A percentile compares a stretch with the other conserved stretches of the same genome.
These are phyloP conservation scores for Troilus luridus DNA, from an alignment of 2,888 invertebrate genomes.

Conservation along the genomic window DNA sequence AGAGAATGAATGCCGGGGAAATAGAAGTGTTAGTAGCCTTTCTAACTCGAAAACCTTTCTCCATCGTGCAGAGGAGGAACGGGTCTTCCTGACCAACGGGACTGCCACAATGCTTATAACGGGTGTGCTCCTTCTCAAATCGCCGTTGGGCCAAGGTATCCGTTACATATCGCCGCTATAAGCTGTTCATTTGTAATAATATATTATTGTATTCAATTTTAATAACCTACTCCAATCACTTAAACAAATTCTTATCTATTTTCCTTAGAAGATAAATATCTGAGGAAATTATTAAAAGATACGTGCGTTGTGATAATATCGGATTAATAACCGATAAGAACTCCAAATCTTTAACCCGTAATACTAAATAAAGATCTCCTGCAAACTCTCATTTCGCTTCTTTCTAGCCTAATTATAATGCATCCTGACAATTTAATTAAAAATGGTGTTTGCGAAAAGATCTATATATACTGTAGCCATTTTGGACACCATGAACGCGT, in stretches of 20 bases:
- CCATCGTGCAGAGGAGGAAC: not conserved
- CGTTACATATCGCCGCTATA: not conserved
- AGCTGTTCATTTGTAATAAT: not conserved
- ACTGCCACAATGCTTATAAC: constrained; percentile 23
- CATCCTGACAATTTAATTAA: no score
- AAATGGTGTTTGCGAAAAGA: no score
- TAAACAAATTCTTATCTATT: not conserved
- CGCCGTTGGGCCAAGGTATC: not conserved
- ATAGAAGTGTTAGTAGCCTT: not conserved
- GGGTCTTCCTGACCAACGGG: constrained; percentile 19
- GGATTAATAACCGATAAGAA: no score
- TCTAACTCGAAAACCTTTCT: not conserved
- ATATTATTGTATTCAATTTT: not conserved
- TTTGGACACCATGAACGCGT: no score
- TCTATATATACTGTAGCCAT: no score
- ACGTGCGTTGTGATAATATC: no score
- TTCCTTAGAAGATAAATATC: no score
- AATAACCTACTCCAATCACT: not conserved
- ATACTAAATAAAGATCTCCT: no score
- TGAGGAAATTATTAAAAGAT: no score
- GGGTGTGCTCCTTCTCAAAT: not conserved
- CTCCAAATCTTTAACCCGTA: no score
- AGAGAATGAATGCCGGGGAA: not conserved
- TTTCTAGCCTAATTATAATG: no score
- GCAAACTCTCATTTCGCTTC: no score